Evolutionary conservation across 1,140 invertebrate species (phyloP).

Genomic region (Epicauta chinensis): DNA sequence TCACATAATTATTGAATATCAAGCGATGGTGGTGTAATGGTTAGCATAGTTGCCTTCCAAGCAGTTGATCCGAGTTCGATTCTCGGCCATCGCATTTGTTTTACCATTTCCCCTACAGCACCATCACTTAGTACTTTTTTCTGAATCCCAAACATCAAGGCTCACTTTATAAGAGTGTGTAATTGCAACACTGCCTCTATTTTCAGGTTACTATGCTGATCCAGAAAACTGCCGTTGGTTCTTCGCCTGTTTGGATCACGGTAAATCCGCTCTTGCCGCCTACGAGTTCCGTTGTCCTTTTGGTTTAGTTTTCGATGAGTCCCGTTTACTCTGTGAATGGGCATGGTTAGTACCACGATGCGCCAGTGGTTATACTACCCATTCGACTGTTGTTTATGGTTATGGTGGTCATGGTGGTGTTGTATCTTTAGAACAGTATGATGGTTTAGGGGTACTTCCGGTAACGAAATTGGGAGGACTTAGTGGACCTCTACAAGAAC

Average conservation of each 20-base stretch:
- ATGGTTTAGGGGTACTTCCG: constrained; percentile 35
- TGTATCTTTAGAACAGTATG: constrained; percentile 27
- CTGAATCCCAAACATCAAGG: too few species aligned
- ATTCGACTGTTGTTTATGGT: constrained; percentile 22
- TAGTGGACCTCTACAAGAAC: constrained; percentile 28
- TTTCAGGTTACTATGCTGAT: constrained; percentile 67
- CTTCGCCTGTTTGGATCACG: constrained; percentile 74
- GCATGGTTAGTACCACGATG: constrained; percentile 71
- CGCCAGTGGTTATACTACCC: constrained; percentile 40
- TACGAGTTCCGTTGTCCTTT: constrained; percentile 82
- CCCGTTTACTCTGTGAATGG: constrained; percentile 70
- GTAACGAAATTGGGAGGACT: constrained; percentile 31
- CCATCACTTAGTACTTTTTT: too few species aligned
- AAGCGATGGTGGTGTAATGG: constrained; percentile 57
- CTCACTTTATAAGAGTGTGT: constrained; percentile 33
- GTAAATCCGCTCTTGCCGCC: constrained; percentile 57
- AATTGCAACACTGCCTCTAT: constrained; percentile 16
- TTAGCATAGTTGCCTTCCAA: constrained; percentile 30
- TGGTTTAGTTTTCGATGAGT: constrained; percentile 71
- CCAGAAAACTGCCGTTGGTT: constrained; percentile 81
- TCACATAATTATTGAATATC: neutral
- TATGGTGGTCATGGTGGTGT: constrained; percentile 7
- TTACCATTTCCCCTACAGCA: constrained; percentile 32
- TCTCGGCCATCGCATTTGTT: constrained; percentile 14
- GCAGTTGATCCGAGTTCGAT: constrained; percentile 26